phyloP scores from a whole-genome alignment of 1,140 invertebrate genomes.

The Mizuhopecten yessoensis region DNA sequence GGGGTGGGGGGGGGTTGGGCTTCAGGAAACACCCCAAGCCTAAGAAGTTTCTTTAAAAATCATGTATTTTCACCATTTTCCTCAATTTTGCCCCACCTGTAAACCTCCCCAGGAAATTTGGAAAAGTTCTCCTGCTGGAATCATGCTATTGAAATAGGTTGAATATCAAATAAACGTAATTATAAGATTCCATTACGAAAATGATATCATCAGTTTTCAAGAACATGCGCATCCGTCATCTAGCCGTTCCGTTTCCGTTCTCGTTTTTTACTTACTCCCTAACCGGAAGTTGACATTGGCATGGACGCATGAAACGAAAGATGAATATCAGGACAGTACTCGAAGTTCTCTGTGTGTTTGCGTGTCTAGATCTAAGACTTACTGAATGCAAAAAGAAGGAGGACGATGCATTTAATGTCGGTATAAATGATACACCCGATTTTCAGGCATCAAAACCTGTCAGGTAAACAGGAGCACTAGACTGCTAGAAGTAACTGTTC shows the following conservation, averaged over 20 bases:
- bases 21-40: too few species aligned
- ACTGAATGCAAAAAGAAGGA: not conserved
- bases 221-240: not conserved
- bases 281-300: constrained; percentile 21
- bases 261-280: not conserved
- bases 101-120: too few species aligned
- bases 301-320: not conserved
- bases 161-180: too few species aligned
- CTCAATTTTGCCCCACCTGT: too few species aligned
- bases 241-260: not conserved
- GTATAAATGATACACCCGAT: not conserved
- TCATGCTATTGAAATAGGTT: too few species aligned
- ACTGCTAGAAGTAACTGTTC: too few species aligned
- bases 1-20: too few species aligned
- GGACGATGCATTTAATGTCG: not conserved
- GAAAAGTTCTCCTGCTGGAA: too few species aligned
- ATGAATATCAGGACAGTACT: not conserved
- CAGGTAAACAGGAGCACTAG: not conserved
- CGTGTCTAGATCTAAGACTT: not conserved
- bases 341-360: not conserved
- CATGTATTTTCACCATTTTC: too few species aligned
- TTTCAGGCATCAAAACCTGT: not conserved
- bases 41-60: too few species aligned
- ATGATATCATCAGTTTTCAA: too few species aligned
- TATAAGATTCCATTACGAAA: too few species aligned